A percentile compares a stretch with the other conserved stretches of the same genome.
Evolutionary conservation across 1,140 invertebrate species (phyloP).

Genomic region (Yoshiicerus persimilis): DNA sequence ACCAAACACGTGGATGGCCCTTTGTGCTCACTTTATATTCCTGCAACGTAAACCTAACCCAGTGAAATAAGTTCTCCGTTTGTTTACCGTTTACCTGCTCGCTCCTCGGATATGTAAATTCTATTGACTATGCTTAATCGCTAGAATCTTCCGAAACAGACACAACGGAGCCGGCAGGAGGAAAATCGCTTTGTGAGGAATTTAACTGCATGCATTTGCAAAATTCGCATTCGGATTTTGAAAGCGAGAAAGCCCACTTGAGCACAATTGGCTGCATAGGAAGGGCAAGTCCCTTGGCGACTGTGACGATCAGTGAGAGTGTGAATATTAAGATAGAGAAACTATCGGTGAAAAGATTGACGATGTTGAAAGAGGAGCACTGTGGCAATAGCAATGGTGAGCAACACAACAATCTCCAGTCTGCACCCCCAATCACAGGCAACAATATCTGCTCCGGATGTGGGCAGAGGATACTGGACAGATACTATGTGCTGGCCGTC

Average conservation of each 20-base stretch:
- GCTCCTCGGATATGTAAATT: no score
- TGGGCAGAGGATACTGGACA: constrained; percentile 76
- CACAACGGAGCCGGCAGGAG: neutral
- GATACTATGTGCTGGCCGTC: constrained; percentile 83
- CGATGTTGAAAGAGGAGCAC: neutral
- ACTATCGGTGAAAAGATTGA: constrained; percentile 14
- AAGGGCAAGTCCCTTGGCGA: neutral
- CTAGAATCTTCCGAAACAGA: neutral
- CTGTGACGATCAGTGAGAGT: neutral
- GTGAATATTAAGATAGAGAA: constrained; percentile 51
- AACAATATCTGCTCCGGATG: constrained; percentile 76
- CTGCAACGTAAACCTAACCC: no score
- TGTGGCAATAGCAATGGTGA: constrained; percentile 17
- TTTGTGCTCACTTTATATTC: no score
- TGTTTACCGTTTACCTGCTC: no score
- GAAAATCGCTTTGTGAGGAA: neutral
- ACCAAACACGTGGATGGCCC: neutral
- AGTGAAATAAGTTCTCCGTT: no score
- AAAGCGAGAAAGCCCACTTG: no score
- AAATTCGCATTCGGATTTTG: no score
- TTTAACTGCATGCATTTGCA: neutral
- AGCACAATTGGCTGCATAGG: neutral
- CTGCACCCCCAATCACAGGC: constrained; percentile 24
- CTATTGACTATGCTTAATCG: no score
- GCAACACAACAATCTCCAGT: neutral